Evolutionary conservation across 2,888 invertebrate species (phyloP), one percentile per base, ranked within the genome.

Genomic region (Athetis lepigone): DNA sequence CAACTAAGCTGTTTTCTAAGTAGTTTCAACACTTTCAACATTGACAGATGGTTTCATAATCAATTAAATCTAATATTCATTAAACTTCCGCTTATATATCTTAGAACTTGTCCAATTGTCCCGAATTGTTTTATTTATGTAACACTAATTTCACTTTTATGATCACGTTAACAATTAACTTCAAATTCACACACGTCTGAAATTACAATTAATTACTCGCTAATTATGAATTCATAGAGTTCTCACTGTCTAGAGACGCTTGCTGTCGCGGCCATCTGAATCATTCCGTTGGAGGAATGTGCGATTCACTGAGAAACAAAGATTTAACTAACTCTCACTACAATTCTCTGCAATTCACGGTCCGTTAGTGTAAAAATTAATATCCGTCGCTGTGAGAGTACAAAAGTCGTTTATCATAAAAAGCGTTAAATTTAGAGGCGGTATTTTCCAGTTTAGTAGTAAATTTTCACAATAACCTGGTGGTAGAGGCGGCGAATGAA

Each of bases 401-500:
- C 43, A 61, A 64, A 77, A 71, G 74, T 65, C 65, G 63, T 75
- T 71, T 70, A 67, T 71, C 63, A 77, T 81, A 71, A 78, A 79
- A 77, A 78, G 73, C 69, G 71, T 77, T 76, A 77, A 77, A 79
- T 81, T 75, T 75, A 70, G 73, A 80, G 74, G 75, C 67, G 70
- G 66, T 79, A 76, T 83, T 83, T 83, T 79, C 70, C 76, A 79
- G 77, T 83, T 77, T 78, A 77, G 80, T 79, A 80, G 83, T 79
- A 80, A 83, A 84, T 84, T 84, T 85, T 83, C 82, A 85, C 80
- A 85, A 83, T 81, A 82, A 83, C 80, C 60, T 65, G 58, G 67
- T 51, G 78, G 78, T 79, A 60, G 71, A 78, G 82, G 88, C 83
- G 88, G 85, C 84, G 88, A 88, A 90, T 91, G 90, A 89, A 91